These are phyloP conservation scores for Oenanthe oenanthe DNA, from an alignment of 2,113 vertebrate genomes.

Conservation along the genomic window DNA sequence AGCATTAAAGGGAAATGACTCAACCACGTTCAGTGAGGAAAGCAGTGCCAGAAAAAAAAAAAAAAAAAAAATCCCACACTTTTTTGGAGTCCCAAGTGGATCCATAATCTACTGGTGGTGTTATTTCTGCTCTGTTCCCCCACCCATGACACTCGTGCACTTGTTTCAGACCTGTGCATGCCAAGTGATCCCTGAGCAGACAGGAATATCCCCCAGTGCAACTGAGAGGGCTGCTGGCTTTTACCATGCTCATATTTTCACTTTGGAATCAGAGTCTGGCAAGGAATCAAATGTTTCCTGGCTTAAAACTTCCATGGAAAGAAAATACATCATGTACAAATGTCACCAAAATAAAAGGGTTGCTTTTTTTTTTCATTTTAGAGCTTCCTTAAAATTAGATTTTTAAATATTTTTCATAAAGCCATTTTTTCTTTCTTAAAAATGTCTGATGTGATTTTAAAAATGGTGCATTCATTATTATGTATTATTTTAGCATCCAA, in stretches of 20 bases:
- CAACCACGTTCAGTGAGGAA: background rate
- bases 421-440: background rate
- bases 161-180: background rate
- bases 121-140: background rate
- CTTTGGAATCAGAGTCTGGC: background rate
- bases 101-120: background rate
- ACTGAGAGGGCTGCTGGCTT: background rate
- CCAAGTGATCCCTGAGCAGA: background rate
- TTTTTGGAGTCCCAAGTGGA: background rate
- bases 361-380: background rate
- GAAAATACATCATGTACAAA: background rate
- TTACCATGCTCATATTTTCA: background rate
- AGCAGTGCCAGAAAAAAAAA: background rate
- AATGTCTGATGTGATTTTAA: background rate
- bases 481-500: background rate
- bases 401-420: background rate
- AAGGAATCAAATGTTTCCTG: background rate
- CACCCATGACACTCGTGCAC: background rate
- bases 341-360: background rate
- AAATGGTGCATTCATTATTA: background rate
- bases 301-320: background rate
- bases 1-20: background rate
- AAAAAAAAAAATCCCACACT: accelerated
- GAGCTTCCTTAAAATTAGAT: background rate
- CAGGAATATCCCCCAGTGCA: background rate